These are phyloP conservation scores for Oncorhynchus mykiss DNA, from an alignment of 2,113 vertebrate species.

Conservation along the genomic window DNA sequence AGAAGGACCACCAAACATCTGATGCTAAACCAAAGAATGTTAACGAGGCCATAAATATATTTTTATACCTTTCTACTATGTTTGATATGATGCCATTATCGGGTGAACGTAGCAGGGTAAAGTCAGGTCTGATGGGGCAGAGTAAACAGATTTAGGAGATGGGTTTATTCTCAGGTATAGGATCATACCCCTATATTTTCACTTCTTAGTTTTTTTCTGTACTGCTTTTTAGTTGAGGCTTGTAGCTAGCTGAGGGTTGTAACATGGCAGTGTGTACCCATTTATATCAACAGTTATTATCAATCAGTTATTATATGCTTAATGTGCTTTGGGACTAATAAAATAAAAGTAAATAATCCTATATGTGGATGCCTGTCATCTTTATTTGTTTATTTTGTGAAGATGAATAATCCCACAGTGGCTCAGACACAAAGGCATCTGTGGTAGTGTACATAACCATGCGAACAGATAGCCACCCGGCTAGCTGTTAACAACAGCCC, in stretches of 20 bases:
- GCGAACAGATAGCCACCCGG: slow-evolving; percentile 29
- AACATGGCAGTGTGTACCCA: no score
- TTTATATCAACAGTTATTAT: no score
- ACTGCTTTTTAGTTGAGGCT: no score
- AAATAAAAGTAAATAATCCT: no score
- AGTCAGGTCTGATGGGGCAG: neutral
- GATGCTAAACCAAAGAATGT: slow-evolving; percentile 47
- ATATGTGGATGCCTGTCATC: no score
- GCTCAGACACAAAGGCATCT: slow-evolving; percentile 7
- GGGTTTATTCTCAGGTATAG: neutral
- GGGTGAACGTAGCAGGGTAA: slow-evolving; percentile 14
- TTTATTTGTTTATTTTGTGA: no score
- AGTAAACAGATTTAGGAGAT: slow-evolving; percentile 6
- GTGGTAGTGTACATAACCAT: slow-evolving; percentile 8
- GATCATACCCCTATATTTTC: neutral
- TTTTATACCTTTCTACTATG: slow-evolving; percentile 44
- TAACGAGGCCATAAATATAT: slow-evolving; percentile 39
- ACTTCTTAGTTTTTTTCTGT: neutral
- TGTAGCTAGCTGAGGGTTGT: no score
- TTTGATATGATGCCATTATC: slow-evolving; percentile 23
- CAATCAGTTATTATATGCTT: no score
- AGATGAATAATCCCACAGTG: no score
- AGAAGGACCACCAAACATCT: slow-evolving; percentile 22
- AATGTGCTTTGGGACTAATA: no score
- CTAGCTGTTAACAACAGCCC: slow-evolving; percentile 20